phyloP scores from a whole-genome alignment of 53 echinoderm and acorn worm genomes.

The Astropecten irregularis region DNA sequence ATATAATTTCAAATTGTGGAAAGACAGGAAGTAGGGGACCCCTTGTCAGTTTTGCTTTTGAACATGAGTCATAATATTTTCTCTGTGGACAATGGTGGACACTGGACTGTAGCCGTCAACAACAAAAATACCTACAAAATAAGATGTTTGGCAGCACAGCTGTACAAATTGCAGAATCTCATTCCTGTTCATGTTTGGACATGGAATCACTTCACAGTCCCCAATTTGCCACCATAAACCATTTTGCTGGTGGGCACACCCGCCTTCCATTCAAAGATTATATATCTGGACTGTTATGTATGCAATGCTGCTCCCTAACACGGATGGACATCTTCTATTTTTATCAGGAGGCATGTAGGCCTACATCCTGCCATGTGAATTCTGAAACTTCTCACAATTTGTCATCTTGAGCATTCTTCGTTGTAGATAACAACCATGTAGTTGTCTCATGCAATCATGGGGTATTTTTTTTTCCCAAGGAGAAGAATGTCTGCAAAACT shows the following conservation, averaged over 20 bases:
- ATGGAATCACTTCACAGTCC: slow-evolving; percentile 42
- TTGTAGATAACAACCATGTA: too few species aligned
- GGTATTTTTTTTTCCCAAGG: too few species aligned
- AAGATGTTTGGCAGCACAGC: slow-evolving; percentile 10
- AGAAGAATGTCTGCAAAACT: too few species aligned
- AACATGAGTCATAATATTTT: slow-evolving; percentile 24
- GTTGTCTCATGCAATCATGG: too few species aligned
- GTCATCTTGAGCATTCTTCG: too few species aligned
- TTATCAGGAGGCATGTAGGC: too few species aligned
- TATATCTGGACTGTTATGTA: too few species aligned
- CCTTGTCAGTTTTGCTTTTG: slow-evolving; percentile 31
- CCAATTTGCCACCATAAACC: slow-evolving; percentile 36
- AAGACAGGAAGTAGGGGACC: slow-evolving; percentile 1
- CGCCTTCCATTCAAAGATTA: too few species aligned
- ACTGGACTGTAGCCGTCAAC: neutral
- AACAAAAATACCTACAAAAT: neutral
- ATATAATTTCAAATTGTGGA: slow-evolving; percentile 41
- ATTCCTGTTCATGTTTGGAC: slow-evolving; percentile 43
- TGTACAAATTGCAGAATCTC: slow-evolving; percentile 20
- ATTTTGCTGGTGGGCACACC: too few species aligned
- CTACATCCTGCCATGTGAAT: too few species aligned
- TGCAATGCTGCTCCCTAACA: neutral
- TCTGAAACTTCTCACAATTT: too few species aligned
- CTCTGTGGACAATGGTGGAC: too few species aligned
- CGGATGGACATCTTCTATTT: slow-evolving; percentile 16